A percentile compares a stretch with the other conserved stretches of the same genome.
phyloP scores from a whole-genome alignment of 2,797 vertebrate species.

The Hyperoplus immaculatus region DNA sequence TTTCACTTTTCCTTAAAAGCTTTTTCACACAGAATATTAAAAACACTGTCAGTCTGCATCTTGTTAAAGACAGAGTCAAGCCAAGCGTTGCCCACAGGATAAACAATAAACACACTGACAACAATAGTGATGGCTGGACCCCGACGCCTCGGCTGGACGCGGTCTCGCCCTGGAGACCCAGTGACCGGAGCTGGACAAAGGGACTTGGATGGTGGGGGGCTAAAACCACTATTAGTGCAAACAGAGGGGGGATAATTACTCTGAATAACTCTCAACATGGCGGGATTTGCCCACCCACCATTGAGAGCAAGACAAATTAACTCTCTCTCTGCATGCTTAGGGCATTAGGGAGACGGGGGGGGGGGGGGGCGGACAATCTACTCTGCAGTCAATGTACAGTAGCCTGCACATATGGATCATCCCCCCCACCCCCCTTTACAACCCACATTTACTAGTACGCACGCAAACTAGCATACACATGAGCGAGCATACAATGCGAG shows the following conservation, averaged over 20 bases:
- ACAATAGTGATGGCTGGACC: slow-evolving; percentile 28
- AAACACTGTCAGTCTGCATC: slow-evolving; percentile 35
- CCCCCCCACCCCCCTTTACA: slow-evolving; percentile 13
- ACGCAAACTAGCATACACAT: slow-evolving; percentile 78
- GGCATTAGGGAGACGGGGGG: not conserved
- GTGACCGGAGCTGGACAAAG: slow-evolving; percentile 57
- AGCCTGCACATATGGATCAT: slow-evolving; percentile 25
- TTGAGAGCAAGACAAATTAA: slow-evolving; percentile 69
- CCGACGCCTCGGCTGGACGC: slow-evolving; percentile 43
- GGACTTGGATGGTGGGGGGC: slow-evolving; percentile 17
- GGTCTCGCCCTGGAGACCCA: slow-evolving; percentile 37
- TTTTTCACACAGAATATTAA: not conserved
- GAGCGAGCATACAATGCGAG: slow-evolving; percentile 62
- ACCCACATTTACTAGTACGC: slow-evolving; percentile 57
- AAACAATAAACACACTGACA: slow-evolving; percentile 51
- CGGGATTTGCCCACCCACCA: slow-evolving; percentile 71
- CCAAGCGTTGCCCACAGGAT: slow-evolving; percentile 37
- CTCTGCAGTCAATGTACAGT: slow-evolving; percentile 60
- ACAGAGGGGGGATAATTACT: slow-evolving; percentile 73
- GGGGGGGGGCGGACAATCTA: slow-evolving; percentile 22
- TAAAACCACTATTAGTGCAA: slow-evolving; percentile 68
- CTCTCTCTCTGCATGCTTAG: slow-evolving; percentile 39
- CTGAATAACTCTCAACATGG: slow-evolving; percentile 71
- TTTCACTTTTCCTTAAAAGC: slow-evolving; percentile 7
- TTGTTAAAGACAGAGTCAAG: slow-evolving; percentile 18